Percentiles rank a stretch among this genome's conserved stretches.
These are phyloP conservation scores for Artibeus lituratus DNA, from an alignment of 2,797 vertebrate genomes.

Conservation along the genomic window DNA sequence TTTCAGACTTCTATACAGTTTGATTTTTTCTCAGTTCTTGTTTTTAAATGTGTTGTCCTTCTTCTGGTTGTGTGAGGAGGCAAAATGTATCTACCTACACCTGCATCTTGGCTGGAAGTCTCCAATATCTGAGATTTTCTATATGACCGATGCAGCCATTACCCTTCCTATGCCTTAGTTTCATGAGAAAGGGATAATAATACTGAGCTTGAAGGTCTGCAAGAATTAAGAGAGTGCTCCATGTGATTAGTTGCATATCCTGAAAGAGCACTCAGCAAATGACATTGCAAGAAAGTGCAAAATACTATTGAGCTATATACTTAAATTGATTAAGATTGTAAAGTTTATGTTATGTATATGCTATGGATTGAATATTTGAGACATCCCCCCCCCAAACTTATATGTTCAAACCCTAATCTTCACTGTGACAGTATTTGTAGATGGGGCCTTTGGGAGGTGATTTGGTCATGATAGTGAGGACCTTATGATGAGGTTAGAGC, in stretches of 20 bases:
- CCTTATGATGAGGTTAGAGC: not conserved
- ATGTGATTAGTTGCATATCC: fast-evolving
- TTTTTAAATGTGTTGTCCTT: too few relatives aligned
- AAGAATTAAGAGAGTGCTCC: not conserved
- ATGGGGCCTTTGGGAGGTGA: not conserved
- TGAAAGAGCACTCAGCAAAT: not conserved
- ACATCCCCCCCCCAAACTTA: not conserved
- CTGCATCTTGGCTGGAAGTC: too few relatives aligned
- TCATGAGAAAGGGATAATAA: not conserved
- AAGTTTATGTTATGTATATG: not conserved
- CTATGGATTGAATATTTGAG: not conserved
- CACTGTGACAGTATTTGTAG: not conserved
- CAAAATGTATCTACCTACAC: too few relatives aligned
- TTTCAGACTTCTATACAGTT: too few relatives aligned
- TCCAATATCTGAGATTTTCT: too few relatives aligned
- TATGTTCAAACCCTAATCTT: not conserved
- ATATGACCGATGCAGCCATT: too few relatives aligned
- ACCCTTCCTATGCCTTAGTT: not conserved
- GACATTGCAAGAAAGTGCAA: not conserved
- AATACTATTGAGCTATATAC: not conserved
- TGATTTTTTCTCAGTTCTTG: too few relatives aligned
- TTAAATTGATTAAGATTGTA: not conserved
- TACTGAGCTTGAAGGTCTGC: not conserved
- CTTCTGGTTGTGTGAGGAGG: too few relatives aligned
- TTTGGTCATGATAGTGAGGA: not conserved